phyloP scores from a whole-genome alignment of 64 coral and sea anemone species.

The Stichodactyla helianthus region DNA sequence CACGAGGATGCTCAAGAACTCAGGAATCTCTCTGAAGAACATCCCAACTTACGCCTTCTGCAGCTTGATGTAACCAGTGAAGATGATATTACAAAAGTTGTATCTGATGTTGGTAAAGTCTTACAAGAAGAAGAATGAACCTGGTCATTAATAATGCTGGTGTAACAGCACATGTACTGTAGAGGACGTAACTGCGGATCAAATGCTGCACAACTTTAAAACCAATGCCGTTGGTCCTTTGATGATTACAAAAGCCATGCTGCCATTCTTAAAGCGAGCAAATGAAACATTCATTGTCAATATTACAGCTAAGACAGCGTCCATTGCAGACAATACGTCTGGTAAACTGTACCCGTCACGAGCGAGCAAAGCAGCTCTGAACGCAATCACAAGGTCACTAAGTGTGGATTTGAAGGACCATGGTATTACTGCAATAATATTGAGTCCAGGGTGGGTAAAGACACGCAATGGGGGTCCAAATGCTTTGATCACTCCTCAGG shows the following conservation, averaged over 20 bases:
- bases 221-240: constrained; percentile 37
- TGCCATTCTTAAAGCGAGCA: constrained; percentile 20
- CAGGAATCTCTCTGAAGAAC: not conserved
- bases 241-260: constrained; percentile 30
- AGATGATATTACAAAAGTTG: not conserved
- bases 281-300: constrained; percentile 29
- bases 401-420: constrained; percentile 7
- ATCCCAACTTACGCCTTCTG: constrained; percentile 32
- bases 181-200: constrained; percentile 27
- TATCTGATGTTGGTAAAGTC: not conserved
- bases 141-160: constrained; percentile 56
- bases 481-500: constrained; percentile 19
- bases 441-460: constrained; percentile 44
- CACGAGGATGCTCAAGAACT: constrained; percentile 17
- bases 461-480: constrained; percentile 23
- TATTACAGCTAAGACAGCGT: constrained; percentile 16
- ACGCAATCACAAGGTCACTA: constrained; percentile 28
- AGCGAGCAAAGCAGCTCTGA: constrained; percentile 37
- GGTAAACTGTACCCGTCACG: constrained; percentile 20
- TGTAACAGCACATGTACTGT: not conserved
- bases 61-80: constrained; percentile 43
- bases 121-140: constrained; percentile 15
- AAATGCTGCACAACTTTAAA: constrained; percentile 30
- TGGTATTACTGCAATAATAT: constrained; percentile 10
- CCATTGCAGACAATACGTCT: not conserved